Percentiles rank a stretch among this genome's conserved stretches.
Conservation (phyloP, 2,113 vertebrate species). For the Passer domesticus region DNA sequence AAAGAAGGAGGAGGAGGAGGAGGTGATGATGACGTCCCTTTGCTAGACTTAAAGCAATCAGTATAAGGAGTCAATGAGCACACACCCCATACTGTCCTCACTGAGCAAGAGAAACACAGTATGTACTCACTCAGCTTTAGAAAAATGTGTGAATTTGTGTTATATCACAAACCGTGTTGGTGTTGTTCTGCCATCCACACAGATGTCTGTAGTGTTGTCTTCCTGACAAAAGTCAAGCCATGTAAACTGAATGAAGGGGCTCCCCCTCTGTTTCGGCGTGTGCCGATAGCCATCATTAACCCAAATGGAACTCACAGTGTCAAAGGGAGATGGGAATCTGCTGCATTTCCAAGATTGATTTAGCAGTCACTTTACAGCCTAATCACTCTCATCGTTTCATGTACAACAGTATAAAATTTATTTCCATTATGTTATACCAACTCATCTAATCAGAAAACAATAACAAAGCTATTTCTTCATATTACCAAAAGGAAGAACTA, state of each 20-base stretch:
- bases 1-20: constrained; percentile 74
- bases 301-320: not conserved
- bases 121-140: not conserved
- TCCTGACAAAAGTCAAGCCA: not conserved
- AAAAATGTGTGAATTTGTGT: constrained; percentile 3
- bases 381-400: not conserved
- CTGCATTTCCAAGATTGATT: not conserved
- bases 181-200: not conserved
- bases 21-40: constrained; percentile 64
- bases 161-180: not conserved
- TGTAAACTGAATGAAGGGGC: not conserved
- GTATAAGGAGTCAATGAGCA: constrained; percentile 59
- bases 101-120: not conserved
- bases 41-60: constrained; percentile 87
- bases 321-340: constrained; percentile 1
- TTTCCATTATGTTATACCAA: not conserved
- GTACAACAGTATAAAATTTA: not conserved
- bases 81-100: not conserved
- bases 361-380: not conserved
- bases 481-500: not conserved
- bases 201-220: not conserved
- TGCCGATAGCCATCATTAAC: not conserved
- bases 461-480: not conserved
- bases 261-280: not conserved
- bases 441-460: not conserved